Conservation (phyloP, 2,888 invertebrate species). For the Thera britannica region DNA sequence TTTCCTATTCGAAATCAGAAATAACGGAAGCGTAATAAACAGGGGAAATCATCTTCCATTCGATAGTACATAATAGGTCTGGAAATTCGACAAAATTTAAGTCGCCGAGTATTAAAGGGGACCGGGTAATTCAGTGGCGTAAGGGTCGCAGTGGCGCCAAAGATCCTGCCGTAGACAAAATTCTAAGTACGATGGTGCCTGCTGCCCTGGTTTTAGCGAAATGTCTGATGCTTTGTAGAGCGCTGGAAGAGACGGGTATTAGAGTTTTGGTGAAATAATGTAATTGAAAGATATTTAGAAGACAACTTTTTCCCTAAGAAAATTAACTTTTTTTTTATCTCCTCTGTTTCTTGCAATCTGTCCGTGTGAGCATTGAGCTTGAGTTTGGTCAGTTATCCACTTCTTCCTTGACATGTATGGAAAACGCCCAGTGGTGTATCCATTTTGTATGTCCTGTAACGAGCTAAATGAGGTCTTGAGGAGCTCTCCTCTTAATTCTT, state of each 20-base stretch:
- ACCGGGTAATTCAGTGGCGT: constrained; percentile 81
- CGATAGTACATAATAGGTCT: constrained; percentile 74
- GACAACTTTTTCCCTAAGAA: too few relatives aligned
- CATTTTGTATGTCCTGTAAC: too few relatives aligned
- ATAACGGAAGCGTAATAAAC: constrained; percentile 66
- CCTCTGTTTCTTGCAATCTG: too few relatives aligned
- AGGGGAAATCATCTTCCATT: constrained; percentile 77
- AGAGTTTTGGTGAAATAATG: neutral
- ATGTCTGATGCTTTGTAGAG: constrained; percentile 43
- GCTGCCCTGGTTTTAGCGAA: constrained; percentile 53
- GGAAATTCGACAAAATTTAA: constrained; percentile 84
- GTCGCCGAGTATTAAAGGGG: constrained; percentile 82
- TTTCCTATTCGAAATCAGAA: constrained; percentile 45
- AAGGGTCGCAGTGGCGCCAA: constrained; percentile 82
- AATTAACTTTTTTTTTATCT: too few relatives aligned
- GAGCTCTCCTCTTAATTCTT: too few relatives aligned
- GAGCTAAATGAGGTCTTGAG: too few relatives aligned
- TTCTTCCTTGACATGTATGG: too few relatives aligned
- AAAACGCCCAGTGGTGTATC: too few relatives aligned
- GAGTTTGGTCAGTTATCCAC: too few relatives aligned
- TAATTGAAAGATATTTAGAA: neutral
- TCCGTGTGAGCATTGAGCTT: too few relatives aligned
- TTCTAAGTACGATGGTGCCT: constrained; percentile 72
- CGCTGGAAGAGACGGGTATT: constrained; percentile 33
- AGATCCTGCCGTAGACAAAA: constrained; percentile 81